A percentile compares a stretch with the other conserved stretches of the same genome.
Evolutionary conservation across 2,888 invertebrate genomes (phyloP).

Genomic region (Sarcophaga carnaria): DNA sequence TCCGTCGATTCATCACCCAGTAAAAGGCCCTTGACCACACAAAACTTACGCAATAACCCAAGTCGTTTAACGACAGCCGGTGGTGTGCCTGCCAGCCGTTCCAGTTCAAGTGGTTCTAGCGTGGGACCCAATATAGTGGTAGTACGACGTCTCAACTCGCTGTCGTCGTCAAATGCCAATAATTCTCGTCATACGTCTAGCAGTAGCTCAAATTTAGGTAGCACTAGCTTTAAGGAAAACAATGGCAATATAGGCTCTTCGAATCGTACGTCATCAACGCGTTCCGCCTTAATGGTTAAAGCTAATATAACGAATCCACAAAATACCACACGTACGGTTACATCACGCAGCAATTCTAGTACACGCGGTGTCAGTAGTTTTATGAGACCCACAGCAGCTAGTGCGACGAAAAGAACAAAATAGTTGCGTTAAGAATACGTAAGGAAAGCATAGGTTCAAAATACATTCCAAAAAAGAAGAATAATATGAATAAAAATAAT

Average conservation of each 20-base stretch:
- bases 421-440: conserved; percentile 26
- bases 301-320: conserved; percentile 75
- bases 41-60: conserved; percentile 74
- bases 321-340: conserved; percentile 33
- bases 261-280: conserved; percentile 72
- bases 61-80: conserved; percentile 73
- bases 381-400: conserved; percentile 94
- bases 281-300: conserved; percentile 77
- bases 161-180: conserved; percentile 79
- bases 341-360: conserved; percentile 70
- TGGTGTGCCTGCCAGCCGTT: conserved; percentile 84
- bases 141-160: conserved; percentile 71
- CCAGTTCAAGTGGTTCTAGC: conserved; percentile 85
- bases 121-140: conserved; percentile 82
- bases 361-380: conserved; percentile 84
- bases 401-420: conserved; percentile 86
- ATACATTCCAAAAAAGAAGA: conserved; percentile 56
- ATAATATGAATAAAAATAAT: neutral
- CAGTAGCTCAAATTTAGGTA: conserved; percentile 73
- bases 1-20: conserved; percentile 80
- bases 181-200: conserved; percentile 82
- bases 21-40: conserved; percentile 83
- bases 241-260: conserved; percentile 64
- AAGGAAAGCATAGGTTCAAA: conserved; percentile 28
- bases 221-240: conserved; percentile 83